Evolutionary conservation across 2,797 vertebrate species (phyloP).

Genomic region (Smutsia temminckii): DNA sequence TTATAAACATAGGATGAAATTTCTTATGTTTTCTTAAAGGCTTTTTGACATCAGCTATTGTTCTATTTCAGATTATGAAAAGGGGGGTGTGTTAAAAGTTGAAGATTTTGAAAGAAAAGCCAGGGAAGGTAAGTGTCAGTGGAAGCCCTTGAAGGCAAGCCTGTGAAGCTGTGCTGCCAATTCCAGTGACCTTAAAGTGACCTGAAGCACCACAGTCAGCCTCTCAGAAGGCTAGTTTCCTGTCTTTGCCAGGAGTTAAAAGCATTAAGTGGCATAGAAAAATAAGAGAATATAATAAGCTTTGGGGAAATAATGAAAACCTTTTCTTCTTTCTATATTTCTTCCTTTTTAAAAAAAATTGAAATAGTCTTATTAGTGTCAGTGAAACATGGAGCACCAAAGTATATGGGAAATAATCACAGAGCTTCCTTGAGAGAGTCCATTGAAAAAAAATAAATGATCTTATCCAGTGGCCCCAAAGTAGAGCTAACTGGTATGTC

Average conservation of each 20-base stretch:
- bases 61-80: constrained; percentile 90
- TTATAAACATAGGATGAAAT: constrained; percentile 30
- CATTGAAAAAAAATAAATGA: not conserved
- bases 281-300: not conserved
- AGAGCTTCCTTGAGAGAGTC: not conserved
- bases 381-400: not conserved
- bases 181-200: not conserved
- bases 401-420: not conserved
- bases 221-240: not conserved
- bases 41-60: constrained; percentile 26
- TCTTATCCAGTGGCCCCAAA: not conserved
- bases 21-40: constrained; percentile 32
- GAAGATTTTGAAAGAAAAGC: constrained; percentile 97
- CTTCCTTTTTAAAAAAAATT: not conserved
- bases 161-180: not conserved
- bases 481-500: not conserved
- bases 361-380: not conserved
- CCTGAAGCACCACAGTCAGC: not conserved
- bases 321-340: not conserved
- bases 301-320: constrained; percentile 30
- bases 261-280: not conserved
- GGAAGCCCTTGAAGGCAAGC: not conserved
- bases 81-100: constrained; percentile 93
- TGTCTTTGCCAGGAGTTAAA: not conserved
- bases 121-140: constrained; percentile 92